A percentile compares a stretch with the other conserved stretches of the same genome.
phyloP scores from a whole-genome alignment of 30 jellyfish, hydroid and myxozoan genomes.

The Aurelia sp. region DNA sequence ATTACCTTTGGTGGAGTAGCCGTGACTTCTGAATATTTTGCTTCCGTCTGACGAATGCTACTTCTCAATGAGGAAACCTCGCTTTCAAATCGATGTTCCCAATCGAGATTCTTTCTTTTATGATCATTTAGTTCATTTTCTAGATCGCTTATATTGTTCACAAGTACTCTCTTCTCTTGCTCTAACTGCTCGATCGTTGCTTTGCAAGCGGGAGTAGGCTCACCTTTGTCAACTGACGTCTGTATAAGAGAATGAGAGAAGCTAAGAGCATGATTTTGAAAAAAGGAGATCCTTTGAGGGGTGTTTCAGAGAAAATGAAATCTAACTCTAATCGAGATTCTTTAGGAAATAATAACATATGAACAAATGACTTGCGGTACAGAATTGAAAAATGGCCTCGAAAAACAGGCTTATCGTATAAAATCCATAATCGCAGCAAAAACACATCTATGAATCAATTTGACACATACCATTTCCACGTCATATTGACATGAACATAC shows the following conservation, averaged over 20 bases:
- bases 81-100: conserved; percentile 66
- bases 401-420: no score
- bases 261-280: no score
- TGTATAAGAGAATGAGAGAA: background rate
- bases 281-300: no score
- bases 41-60: conserved; percentile 78
- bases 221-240: conserved; percentile 27
- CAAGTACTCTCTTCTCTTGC: conserved; percentile 35
- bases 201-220: conserved; percentile 12
- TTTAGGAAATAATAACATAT: no score
- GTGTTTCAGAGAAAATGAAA: no score
- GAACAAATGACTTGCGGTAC: no score
- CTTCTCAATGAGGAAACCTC: conserved; percentile 49
- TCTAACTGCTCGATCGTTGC: conserved; percentile 36
- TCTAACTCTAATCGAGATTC: no score
- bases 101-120: conserved; percentile 52
- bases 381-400: no score
- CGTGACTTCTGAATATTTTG: conserved; percentile 48
- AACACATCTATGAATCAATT: no score
- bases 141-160: conserved; percentile 42
- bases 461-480: no score
- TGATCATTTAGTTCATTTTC: conserved; percentile 47
- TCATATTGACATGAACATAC: no score
- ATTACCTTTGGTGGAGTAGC: conserved; percentile 93
- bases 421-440: no score